These are phyloP conservation scores for Holcopasites calliopsidis DNA, from an alignment of 1,140 invertebrate species.

Conservation along the genomic window DNA sequence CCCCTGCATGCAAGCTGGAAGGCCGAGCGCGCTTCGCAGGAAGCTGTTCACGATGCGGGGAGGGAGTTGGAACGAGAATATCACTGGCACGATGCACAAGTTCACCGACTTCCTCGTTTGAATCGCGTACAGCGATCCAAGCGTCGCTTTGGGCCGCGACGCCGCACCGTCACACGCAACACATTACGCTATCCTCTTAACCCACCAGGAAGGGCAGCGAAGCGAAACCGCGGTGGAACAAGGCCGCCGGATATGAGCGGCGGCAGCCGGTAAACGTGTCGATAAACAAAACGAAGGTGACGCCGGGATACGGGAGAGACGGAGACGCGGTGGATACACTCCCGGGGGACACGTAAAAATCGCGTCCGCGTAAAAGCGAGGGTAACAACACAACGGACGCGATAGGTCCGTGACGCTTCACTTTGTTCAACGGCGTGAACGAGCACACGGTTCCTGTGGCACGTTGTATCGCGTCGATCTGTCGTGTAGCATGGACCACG, in stretches of 20 bases:
- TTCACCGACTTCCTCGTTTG: constrained; percentile 37
- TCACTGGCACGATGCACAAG: constrained; percentile 28
- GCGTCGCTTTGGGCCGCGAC: constrained; percentile 12
- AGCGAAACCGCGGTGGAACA: background rate
- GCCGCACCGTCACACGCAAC: background rate
- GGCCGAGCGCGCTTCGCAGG: background rate
- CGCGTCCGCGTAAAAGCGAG: too few species aligned
- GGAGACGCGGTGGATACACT: background rate
- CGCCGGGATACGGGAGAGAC: too few species aligned
- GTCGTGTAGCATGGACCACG: background rate
- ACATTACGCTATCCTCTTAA: constrained; percentile 1
- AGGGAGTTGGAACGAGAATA: constrained; percentile 7
- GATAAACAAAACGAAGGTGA: constrained; percentile 4
- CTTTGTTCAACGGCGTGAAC: background rate
- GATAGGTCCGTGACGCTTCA: constrained; percentile 1
- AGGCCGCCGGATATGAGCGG: constrained; percentile 23
- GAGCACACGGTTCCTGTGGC: constrained; percentile 6
- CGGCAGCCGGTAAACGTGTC: constrained; percentile 20
- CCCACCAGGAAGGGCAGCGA: background rate
- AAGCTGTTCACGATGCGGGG: background rate
- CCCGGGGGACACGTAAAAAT: too few species aligned
- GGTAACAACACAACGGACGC: constrained; percentile 3
- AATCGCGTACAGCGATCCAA: constrained; percentile 17
- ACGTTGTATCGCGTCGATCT: background rate
- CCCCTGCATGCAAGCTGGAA: constrained; percentile 15